phyloP scores from a whole-genome alignment of 2,797 vertebrate genomes.

The Ciconia nigra region DNA sequence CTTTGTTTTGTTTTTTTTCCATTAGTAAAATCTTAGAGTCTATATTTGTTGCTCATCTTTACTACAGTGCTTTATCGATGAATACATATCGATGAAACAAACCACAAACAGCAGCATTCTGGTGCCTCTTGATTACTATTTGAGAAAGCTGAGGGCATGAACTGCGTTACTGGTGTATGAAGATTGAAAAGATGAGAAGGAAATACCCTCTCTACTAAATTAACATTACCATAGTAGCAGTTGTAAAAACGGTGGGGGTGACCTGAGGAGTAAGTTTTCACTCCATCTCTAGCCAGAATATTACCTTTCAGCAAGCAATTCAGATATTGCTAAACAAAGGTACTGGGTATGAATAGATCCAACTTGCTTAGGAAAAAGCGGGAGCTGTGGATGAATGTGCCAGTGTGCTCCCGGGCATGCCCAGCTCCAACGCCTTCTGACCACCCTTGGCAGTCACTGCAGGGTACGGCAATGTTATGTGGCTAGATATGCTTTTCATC shows the following conservation, averaged over 20 bases:
- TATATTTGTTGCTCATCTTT: background rate
- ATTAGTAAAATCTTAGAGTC: background rate
- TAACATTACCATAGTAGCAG: accelerated
- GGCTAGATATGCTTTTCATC: background rate
- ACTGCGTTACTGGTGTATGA: background rate
- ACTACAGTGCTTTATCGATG: accelerated
- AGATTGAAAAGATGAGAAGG: background rate
- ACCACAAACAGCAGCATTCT: background rate
- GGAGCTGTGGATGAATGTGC: background rate
- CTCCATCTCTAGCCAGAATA: background rate
- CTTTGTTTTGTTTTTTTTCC: background rate
- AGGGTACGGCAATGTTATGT: accelerated
- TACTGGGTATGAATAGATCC: background rate
- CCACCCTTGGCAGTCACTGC: background rate
- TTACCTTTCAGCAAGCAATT: background rate
- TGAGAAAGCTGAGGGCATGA: background rate
- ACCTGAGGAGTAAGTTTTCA: background rate
- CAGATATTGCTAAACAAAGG: background rate
- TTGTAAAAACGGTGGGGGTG: background rate
- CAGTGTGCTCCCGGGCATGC: background rate
- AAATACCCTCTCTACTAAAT: background rate
- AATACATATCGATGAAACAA: background rate
- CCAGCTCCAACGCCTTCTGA: accelerated
- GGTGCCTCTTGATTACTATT: background rate
- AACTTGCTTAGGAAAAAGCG: background rate